Conservation (phyloP, 2,797 vertebrate species). For the Eulemur albifrons region DNA sequence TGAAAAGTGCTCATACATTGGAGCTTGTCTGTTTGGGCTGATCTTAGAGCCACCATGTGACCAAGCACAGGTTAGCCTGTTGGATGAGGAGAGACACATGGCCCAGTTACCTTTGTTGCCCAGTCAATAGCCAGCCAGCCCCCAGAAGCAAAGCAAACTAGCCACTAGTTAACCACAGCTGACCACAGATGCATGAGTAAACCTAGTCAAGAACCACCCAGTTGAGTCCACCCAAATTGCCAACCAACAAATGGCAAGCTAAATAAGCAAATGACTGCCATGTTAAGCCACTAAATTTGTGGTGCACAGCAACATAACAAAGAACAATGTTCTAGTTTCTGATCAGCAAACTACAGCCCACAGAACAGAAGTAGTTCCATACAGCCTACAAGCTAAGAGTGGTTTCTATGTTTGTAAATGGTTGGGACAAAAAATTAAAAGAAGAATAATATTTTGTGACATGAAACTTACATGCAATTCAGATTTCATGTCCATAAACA, state of each 20-base stretch:
- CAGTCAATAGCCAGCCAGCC: neutral
- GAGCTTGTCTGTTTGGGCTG: neutral
- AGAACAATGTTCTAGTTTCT: neutral
- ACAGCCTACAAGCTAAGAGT: neutral
- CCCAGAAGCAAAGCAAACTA: neutral
- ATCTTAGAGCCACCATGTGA: neutral
- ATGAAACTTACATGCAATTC: neutral
- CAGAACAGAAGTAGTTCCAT: constrained; percentile 15
- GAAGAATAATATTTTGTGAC: neutral
- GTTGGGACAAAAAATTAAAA: neutral
- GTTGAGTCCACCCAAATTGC: neutral
- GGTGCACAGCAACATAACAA: neutral
- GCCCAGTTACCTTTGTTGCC: neutral
- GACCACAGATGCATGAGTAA: neutral
- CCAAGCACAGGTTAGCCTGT: neutral
- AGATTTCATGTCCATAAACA: neutral
- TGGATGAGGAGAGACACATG: neutral
- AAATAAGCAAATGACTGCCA: neutral
- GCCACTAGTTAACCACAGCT: neutral
- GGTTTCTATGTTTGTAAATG: neutral
- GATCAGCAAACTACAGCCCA: neutral
- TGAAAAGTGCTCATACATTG: neutral
- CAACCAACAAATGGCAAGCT: neutral
- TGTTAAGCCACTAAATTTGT: neutral
- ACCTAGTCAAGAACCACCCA: neutral